Percentiles rank a stretch among this genome's conserved stretches.
phyloP scores from a whole-genome alignment of 1,140 invertebrate genomes.

The Riptortus pedestris region DNA sequence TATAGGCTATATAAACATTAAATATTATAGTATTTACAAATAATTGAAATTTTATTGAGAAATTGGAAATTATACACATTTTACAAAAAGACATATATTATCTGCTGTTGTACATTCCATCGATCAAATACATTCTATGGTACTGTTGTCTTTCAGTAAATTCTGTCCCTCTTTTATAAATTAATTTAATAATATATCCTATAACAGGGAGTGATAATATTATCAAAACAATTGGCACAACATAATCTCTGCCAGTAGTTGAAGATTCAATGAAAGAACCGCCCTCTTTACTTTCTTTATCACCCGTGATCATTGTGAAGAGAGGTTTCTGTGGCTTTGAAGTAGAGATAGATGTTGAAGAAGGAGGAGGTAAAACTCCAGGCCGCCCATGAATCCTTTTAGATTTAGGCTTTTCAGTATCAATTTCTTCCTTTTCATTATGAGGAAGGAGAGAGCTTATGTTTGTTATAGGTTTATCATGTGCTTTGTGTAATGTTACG shows the following conservation, averaged over 20 bases:
- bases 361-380: background rate
- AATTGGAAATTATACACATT: too few species aligned
- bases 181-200: constrained; percentile 46
- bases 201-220: constrained; percentile 54
- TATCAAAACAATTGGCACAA: constrained; percentile 53
- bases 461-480: too few species aligned
- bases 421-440: too few species aligned
- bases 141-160: constrained; percentile 68
- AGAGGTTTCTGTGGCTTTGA: constrained; percentile 10
- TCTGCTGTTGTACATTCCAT: constrained; percentile 68
- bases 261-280: constrained; percentile 29
- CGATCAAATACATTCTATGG: constrained; percentile 66
- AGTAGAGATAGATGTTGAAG: background rate
- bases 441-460: too few species aligned
- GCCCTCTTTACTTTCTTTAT: constrained; percentile 20
- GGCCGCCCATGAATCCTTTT: background rate
- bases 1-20: too few species aligned
- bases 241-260: constrained; percentile 32
- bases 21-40: too few species aligned
- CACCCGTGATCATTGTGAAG: constrained; percentile 21
- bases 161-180: constrained; percentile 53
- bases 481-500: too few species aligned
- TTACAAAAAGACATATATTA: constrained; percentile 9
- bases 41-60: too few species aligned
- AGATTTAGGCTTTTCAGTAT: too few species aligned